Conservation (phyloP, 2,888 invertebrate species). For the Automeris io region DNA sequence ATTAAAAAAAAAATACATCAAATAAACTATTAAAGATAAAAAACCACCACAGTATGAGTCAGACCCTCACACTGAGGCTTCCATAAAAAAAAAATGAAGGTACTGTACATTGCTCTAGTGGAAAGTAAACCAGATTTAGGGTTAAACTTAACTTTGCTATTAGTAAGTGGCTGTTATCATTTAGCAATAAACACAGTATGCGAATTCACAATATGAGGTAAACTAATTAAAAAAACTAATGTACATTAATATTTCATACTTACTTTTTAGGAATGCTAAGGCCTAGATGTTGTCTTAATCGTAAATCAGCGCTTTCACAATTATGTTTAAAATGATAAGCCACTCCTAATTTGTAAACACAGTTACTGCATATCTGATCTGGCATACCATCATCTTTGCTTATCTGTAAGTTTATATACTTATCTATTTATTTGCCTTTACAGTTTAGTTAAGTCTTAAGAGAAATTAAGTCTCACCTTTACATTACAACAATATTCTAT, state of each 20-base stretch:
- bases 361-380: constrained; percentile 79
- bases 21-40: constrained; percentile 4
- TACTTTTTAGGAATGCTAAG: constrained; percentile 50
- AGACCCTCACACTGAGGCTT: too few relatives aligned
- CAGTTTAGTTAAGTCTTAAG: neutral
- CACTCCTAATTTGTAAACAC: constrained; percentile 77
- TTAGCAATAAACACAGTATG: too few relatives aligned
- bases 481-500: constrained; percentile 77
- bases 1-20: constrained; percentile 12
- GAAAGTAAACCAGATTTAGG: too few relatives aligned
- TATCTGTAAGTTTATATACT: constrained; percentile 58
- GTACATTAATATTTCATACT: constrained; percentile 11
- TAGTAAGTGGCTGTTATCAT: too few relatives aligned
- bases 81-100: too few relatives aligned
- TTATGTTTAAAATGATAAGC: constrained; percentile 80
- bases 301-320: constrained; percentile 77
- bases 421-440: neutral
- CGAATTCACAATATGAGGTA: too few relatives aligned
- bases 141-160: too few relatives aligned
- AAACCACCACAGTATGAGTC: too few relatives aligned
- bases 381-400: constrained; percentile 76
- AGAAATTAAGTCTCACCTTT: constrained; percentile 45
- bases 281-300: constrained; percentile 77
- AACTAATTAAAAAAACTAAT: constrained; percentile 2
- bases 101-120: too few relatives aligned